A percentile compares a stretch with the other conserved stretches of the same genome.
These are phyloP conservation scores for Cyrtodaria siliqua DNA, from an alignment of 2,888 invertebrate species.

Conservation along the genomic window DNA sequence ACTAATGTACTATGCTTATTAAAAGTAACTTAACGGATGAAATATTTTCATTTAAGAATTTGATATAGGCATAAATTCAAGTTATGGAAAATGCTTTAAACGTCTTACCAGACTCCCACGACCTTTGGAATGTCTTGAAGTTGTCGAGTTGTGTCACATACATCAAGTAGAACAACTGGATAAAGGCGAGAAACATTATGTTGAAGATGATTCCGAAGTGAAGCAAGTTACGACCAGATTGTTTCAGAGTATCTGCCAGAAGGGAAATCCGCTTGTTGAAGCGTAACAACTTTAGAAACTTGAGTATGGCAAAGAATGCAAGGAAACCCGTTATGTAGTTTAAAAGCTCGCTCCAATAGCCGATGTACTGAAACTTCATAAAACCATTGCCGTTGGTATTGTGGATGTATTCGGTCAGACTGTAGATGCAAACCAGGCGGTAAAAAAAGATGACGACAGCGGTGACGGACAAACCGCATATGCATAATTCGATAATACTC, in stretches of 20 bases:
- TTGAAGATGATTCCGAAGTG: constrained; percentile 84
- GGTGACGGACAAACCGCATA: constrained; percentile 82
- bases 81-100: too few relatives aligned
- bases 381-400: constrained; percentile 84
- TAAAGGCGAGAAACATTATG: constrained; percentile 85
- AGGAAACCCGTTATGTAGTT: constrained; percentile 86
- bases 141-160: constrained; percentile 75
- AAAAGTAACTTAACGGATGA: too few relatives aligned
- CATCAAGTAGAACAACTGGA: constrained; percentile 84
- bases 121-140: constrained; percentile 71
- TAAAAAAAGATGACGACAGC: constrained; percentile 84
- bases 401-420: constrained; percentile 85
- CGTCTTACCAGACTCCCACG: constrained; percentile 80
- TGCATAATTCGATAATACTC: constrained; percentile 81
- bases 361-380: constrained; percentile 86
- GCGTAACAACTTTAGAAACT: constrained; percentile 87
- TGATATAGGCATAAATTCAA: too few relatives aligned
- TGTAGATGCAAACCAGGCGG: constrained; percentile 79
- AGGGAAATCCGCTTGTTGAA: constrained; percentile 86
- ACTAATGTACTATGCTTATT: too few relatives aligned
- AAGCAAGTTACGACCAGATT: constrained; percentile 79
- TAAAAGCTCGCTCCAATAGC: constrained; percentile 86
- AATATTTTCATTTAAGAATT: too few relatives aligned
- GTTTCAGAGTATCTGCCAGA: constrained; percentile 81
- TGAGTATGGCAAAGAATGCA: constrained; percentile 87